Evolutionary conservation across 1,140 invertebrate genomes (phyloP), one percentile per base, ranked within the genome.

Genomic region (Papilio machaon): DNA sequence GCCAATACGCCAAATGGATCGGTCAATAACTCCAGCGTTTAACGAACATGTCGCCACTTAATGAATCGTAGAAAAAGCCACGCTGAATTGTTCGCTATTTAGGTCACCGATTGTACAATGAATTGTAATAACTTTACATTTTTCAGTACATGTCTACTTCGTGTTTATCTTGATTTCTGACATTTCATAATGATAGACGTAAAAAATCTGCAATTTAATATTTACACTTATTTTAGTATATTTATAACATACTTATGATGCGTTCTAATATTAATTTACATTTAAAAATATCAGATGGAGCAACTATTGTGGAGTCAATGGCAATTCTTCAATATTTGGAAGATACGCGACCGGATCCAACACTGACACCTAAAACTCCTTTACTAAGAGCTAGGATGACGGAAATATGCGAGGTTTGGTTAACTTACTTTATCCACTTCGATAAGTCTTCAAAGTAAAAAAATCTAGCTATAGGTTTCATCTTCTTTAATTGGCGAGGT

Each of bases 291-390:
- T 17, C 38, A 95, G 94, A 94, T 90, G 91, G 90, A 46, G 86
- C 80, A 35, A 94, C 91, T 0, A 79, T 95, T 13, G 87, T 95
- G 52, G 94, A 95, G 49, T 95, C 94, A 0, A 92, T 95, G 91
- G 93, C 94, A 35, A 95, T 95, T 47, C 80, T 95, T 15, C 90
- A 95, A 79, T 95, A 95, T 79, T 80, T 95, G 73, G 94, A 95
- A 82, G 94, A 95, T 1, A 94, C 90, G 6, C 86, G 88, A 8
- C 89, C 91, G 1, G 81, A 86, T 5, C 91, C 88, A 19, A 80
- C 86, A 30, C 82, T 95, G 11, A 80, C 82, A 1, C 94, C 94
- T 0, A 82, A 80, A 19, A 88, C 88, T 19, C 89, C 91, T 11
- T 78, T 94, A 4, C 85, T 85, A 5, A 89, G 87, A 81, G 90